phyloP scores from a whole-genome alignment of 2,888 invertebrate species.

The Protodeltote pygarga region DNA sequence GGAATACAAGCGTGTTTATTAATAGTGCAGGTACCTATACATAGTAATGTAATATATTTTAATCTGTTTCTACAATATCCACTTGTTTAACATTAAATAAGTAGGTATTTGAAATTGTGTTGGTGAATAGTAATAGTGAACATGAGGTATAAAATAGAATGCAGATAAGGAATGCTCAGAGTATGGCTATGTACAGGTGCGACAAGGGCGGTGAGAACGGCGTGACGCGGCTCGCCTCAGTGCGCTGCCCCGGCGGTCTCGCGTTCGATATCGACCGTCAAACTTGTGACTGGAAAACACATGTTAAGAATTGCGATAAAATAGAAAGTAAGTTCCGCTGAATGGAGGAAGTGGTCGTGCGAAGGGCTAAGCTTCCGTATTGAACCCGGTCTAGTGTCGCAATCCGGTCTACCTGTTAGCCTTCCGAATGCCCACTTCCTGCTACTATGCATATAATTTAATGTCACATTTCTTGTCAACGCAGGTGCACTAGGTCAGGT shows the following conservation, averaged over 20 bases:
- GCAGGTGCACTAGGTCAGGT: slow-evolving; percentile 97
- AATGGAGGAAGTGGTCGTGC: slow-evolving; percentile 77
- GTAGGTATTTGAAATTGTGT: too few species aligned
- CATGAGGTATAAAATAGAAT: too few species aligned
- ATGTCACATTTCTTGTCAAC: slow-evolving; percentile 86
- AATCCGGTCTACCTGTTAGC: slow-evolving; percentile 62
- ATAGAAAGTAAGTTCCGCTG: slow-evolving; percentile 94
- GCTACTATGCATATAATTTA: slow-evolving; percentile 71
- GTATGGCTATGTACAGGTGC: slow-evolving; percentile 91
- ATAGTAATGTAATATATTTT: too few species aligned
- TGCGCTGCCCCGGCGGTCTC: slow-evolving; percentile 95
- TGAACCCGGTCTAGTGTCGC: slow-evolving; percentile 55
- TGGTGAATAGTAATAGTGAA: too few species aligned
- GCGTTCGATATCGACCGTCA: slow-evolving; percentile 97
- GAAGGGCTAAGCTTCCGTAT: slow-evolving; percentile 77
- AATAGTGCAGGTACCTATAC: too few species aligned
- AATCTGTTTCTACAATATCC: too few species aligned
- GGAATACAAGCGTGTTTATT: too few species aligned
- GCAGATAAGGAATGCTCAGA: slow-evolving; percentile 56
- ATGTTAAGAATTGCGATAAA: slow-evolving; percentile 98
- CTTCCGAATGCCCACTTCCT: slow-evolving; percentile 82
- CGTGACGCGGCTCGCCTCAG: slow-evolving; percentile 94
- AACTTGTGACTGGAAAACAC: slow-evolving; percentile 98
- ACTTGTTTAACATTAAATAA: too few species aligned
- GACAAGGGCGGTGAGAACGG: slow-evolving; percentile 96